Percentiles rank a stretch among this genome's conserved stretches.
Evolutionary conservation across 2,888 invertebrate genomes (phyloP).

Genomic region (Standfussiana lucernea): DNA sequence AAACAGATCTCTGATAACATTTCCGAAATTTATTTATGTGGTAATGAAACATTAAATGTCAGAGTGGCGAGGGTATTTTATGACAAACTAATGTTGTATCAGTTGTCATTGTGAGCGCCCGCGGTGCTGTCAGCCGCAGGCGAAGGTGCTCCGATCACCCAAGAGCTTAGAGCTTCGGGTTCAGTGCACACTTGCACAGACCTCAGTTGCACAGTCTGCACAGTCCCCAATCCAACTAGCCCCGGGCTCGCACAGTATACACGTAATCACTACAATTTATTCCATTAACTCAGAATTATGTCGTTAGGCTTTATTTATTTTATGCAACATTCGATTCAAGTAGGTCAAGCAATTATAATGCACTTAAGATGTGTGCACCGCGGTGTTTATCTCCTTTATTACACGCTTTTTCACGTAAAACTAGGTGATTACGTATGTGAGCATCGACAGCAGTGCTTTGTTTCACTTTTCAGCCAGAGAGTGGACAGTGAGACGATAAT

Average conservation of each 20-base stretch:
- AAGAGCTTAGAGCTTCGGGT: constrained; percentile 19
- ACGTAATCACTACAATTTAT: constrained; percentile 79
- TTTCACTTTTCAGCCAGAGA: constrained; percentile 72
- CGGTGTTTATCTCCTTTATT: constrained; percentile 69
- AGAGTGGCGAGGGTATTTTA: constrained; percentile 50
- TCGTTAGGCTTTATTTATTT: constrained; percentile 81
- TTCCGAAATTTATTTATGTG: constrained; percentile 53
- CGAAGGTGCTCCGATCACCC: constrained; percentile 6
- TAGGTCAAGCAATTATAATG: constrained; percentile 80
- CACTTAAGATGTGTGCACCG: constrained; percentile 77
- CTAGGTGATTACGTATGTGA: constrained; percentile 72
- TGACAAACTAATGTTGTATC: constrained; percentile 64
- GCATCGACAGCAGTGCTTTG: constrained; percentile 69
- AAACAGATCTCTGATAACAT: constrained; percentile 49
- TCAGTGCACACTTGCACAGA: constrained; percentile 7
- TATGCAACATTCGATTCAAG: constrained; percentile 75
- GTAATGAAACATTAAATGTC: constrained; percentile 61
- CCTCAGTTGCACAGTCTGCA: constrained; percentile 10
- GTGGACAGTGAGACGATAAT: constrained; percentile 64
- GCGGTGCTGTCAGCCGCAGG: constrained; percentile 33
- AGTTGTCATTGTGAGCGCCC: constrained; percentile 62
- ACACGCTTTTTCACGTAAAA: constrained; percentile 73
- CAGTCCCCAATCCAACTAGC: constrained; percentile 36
- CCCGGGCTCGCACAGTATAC: constrained; percentile 67
- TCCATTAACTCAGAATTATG: constrained; percentile 78